Evolutionary conservation across 2,888 invertebrate genomes (phyloP), one percentile per base, ranked within the genome.

Genomic region (Cheilosia soror): DNA sequence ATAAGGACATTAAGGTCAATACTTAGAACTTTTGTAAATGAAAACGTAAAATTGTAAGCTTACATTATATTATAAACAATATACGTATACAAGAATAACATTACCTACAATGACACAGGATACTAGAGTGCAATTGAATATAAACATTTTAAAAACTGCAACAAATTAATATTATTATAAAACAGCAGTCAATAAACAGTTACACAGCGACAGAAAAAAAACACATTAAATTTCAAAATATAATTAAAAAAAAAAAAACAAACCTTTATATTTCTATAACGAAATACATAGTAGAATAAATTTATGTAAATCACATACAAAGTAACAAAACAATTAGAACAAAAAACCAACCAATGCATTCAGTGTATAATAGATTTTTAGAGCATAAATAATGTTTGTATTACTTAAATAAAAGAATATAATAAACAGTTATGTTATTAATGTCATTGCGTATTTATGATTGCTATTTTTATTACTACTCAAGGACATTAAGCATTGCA

Each of bases 201-300:
- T 87, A 63, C 29, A 79, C 27, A 66, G 25, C 31, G 40, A 65
- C 31, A 58, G 42, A 78, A 71, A 51, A 77, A 20, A 87, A 85
- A 83, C 80, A 72, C 66, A 80, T 81, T 62, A 83, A 55, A 51
- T 80, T 62, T 69, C 81, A 40, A 5, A 84, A 66, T 65, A 58
- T 57, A 53, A 51, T 40, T 20, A 20, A 78, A 60, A 57, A 65
- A 81, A 58, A 58, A 57, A 53, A 65, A 68, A 51, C 55, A 77
- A 65, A 77, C 20, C 53, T 82, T 82, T 82, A 82, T 82, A 82
- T 82, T 82, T 82, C 82, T 82, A 82, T 82, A 71, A 72, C 60
- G 82, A 77, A 82, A 82, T 81, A 37, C 37, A 37, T 11, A 80
- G 68, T 75, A 66, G 40, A 60, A 73, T 69, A 51, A 78, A 65